Base-by-base conservation (phyloP, 2,797 vertebrate genomes). In the Hydrolagus colliei region DNA sequence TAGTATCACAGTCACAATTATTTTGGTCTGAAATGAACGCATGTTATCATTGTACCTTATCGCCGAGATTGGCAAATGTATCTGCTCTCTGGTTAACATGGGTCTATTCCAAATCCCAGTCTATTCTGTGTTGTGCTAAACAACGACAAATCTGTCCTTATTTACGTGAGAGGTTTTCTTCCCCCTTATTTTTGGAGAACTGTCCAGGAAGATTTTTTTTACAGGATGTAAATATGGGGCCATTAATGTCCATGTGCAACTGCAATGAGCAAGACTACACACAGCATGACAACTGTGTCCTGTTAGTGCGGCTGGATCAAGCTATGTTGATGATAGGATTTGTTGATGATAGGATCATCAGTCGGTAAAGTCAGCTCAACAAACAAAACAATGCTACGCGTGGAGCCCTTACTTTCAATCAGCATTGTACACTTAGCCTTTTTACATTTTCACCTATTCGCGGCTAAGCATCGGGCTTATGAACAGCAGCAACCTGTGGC, bases 181-280 rank as follows among this genome's bases (percentile, higher is more conserved):
- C 27, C 27, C 27, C 63, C 62, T 82, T 80, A 80, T 82, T 52
- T 71, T 84, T 84, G 79, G 79, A 84, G 41, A 63, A 52, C 79
- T 18, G 71, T 41, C 27, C 71, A 52, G 79, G 79, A 84, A 84
- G 79, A 18, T 32, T 82, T 82, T 84, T 32, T 82, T 82, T 84
- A 71, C 79, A 84, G 65, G 79, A 84, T 71, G 10, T 35, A 71
- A 71, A 41, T 35, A 84, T 35, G 71, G 27, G 79, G 68, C 71
- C 79, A 71, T 71, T 41, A 67, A 63, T 27, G 67, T 71, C 68
- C 41, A 35, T 71, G 12, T 67, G 52, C 79, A 71, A 35, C 79
- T 84, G 79, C 79, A 20, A 35, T 84, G 79, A 71, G 79, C 68
- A 68, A 84, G 62, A 67, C 32, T 67, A 35, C 52, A 71, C 6